These are phyloP conservation scores for Neodon shergylaensis DNA, from an alignment of 2,113 vertebrate species.

Conservation along the genomic window DNA sequence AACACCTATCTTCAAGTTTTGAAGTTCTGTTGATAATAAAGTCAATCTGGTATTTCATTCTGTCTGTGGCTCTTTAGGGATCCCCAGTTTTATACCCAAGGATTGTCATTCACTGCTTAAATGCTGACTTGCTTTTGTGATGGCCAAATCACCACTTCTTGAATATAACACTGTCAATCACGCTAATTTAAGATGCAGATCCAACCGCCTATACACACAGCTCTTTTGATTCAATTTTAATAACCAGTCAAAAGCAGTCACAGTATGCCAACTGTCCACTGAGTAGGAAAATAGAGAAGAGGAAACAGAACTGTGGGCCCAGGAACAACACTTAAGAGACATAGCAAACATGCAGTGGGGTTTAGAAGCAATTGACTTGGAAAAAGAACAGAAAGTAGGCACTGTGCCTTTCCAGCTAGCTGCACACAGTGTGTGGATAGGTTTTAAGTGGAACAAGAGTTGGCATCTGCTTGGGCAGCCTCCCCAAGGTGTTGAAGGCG, in stretches of 20 bases:
- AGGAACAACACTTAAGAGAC: not conserved
- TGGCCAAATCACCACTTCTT: not conserved
- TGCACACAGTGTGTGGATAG: not conserved
- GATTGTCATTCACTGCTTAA: not conserved
- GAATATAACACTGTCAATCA: not conserved
- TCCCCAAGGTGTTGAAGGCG: not conserved
- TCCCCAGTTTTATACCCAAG: not conserved
- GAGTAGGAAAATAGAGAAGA: not conserved
- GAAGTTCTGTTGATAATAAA: conserved; percentile 47
- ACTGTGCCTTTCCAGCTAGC: not conserved
- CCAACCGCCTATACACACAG: not conserved
- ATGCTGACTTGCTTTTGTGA: conserved; percentile 22
- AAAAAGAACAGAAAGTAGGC: conserved; percentile 37
- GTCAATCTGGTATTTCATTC: conserved; percentile 41
- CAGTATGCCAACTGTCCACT: not conserved
- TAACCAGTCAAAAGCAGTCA: not conserved
- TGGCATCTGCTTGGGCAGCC: not conserved
- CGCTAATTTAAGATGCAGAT: not conserved
- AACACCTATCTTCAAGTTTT: not conserved
- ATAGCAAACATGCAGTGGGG: not conserved
- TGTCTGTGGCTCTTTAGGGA: not conserved
- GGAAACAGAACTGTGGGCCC: not conserved
- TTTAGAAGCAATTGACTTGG: not conserved
- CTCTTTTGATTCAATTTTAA: conserved; percentile 17
- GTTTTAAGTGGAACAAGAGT: not conserved